phyloP scores from a whole-genome alignment of 2,888 invertebrate genomes.

The Habroteleia sp. region DNA sequence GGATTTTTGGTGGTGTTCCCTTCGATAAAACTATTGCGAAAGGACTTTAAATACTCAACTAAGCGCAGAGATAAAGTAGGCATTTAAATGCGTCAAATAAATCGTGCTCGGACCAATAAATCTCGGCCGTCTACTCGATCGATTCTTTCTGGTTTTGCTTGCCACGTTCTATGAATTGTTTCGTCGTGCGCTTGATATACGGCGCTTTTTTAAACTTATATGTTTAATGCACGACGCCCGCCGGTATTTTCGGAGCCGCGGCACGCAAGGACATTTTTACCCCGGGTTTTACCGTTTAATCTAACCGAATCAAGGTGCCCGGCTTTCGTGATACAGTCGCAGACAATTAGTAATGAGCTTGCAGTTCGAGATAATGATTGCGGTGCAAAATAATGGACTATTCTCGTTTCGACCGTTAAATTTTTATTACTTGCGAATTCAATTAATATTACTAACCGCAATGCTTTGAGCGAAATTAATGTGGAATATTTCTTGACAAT shows the following conservation, averaged over 20 bases:
- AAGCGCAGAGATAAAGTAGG: slow-evolving; percentile 72
- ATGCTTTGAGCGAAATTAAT: no score
- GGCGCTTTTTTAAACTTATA: slow-evolving; percentile 8
- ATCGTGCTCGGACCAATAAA: slow-evolving; percentile 71
- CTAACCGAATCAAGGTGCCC: background rate
- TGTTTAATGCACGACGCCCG: slow-evolving; percentile 5
- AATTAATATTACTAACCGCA: no score
- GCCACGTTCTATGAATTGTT: slow-evolving; percentile 58
- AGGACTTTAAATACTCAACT: slow-evolving; percentile 66
- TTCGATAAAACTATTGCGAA: slow-evolving; percentile 61
- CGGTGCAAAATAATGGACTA: background rate
- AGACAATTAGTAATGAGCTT: slow-evolving; percentile 22
- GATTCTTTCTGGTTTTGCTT: slow-evolving; percentile 63
- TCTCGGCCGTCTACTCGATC: slow-evolving; percentile 69
- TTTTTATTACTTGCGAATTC: background rate
- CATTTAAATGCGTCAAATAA: slow-evolving; percentile 76
- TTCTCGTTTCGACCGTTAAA: background rate
- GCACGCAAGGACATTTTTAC: background rate
- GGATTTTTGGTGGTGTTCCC: slow-evolving; percentile 57
- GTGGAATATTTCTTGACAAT: no score
- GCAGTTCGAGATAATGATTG: slow-evolving; percentile 3
- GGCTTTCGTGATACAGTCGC: slow-evolving; percentile 13
- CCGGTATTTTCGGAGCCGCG: background rate
- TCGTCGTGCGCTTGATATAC: slow-evolving; percentile 26
- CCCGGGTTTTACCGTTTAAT: background rate